Conservation (phyloP, 2,797 vertebrate genomes). For the Paratrypauchen microcephalus region DNA sequence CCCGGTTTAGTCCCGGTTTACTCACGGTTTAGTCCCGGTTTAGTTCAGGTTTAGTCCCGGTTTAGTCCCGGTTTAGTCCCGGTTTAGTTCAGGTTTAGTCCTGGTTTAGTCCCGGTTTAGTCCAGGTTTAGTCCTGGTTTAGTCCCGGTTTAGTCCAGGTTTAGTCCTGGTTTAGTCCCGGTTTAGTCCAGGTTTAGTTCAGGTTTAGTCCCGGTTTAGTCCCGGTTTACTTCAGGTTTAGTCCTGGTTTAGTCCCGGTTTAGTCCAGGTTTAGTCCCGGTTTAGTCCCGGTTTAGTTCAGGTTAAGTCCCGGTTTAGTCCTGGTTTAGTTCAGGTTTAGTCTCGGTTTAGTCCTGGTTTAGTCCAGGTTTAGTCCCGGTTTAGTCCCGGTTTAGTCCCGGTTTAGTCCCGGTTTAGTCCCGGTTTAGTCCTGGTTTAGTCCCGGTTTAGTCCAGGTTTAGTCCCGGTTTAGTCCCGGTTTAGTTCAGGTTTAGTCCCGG, state of each 20-base stretch:
- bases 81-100: constrained; percentile 40
- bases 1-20: constrained; percentile 20
- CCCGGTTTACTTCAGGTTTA: constrained; percentile 9
- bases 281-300: constrained; percentile 22
- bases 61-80: constrained; percentile 21
- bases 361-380: constrained; percentile 12
- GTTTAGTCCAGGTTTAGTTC: constrained; percentile 23
- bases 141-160: constrained; percentile 21
- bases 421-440: neutral
- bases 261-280: constrained; percentile 21
- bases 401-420: constrained; percentile 23
- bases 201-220: constrained; percentile 19
- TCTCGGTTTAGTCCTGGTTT: constrained; percentile 8
- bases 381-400: constrained; percentile 23
- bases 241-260: constrained; percentile 1
- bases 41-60: neutral
- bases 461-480: constrained; percentile 23
- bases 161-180: constrained; percentile 13
- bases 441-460: constrained; percentile 21
- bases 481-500: constrained; percentile 18
- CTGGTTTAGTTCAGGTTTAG: constrained; percentile 15
- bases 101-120: constrained; percentile 15
- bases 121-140: constrained; percentile 12
- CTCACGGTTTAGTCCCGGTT: neutral
- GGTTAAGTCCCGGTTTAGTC: neutral